A percentile compares a stretch with the other conserved stretches of the same genome.
Evolutionary conservation across 1,140 invertebrate genomes (phyloP).

Genomic region (Prorops nasuta): DNA sequence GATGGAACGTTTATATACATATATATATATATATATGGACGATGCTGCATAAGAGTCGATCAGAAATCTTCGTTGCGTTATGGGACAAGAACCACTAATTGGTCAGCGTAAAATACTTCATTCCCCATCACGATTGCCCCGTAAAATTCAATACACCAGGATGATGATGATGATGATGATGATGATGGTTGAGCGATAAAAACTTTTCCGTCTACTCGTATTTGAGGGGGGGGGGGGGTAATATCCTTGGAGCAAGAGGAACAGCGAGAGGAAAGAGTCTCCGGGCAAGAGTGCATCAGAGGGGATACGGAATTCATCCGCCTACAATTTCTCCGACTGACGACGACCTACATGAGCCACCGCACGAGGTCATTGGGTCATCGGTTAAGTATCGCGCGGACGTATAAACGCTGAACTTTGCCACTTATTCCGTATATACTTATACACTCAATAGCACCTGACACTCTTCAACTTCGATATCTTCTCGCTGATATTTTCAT

Average conservation of each 20-base stretch:
- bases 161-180: too few relatives aligned
- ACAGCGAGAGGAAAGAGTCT: background rate
- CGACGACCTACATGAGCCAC: slow-evolving; percentile 41
- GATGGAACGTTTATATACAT: slow-evolving; percentile 2
- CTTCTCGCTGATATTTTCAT: too few relatives aligned
- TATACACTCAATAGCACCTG: too few relatives aligned
- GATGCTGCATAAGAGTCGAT: slow-evolving; percentile 10
- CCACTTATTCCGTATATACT: too few relatives aligned
- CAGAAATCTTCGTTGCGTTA: background rate
- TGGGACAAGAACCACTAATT: slow-evolving; percentile 11
- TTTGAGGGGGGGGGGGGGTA: background rate
- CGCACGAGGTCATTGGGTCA: slow-evolving; percentile 42
- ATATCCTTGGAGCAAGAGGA: background rate
- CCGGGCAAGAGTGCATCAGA: too few relatives aligned
- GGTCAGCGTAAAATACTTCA: slow-evolving; percentile 12
- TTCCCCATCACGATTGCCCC: slow-evolving; percentile 1
- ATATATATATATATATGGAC: too few relatives aligned
- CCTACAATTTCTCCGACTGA: slow-evolving; percentile 39
- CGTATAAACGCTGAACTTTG: too few relatives aligned
- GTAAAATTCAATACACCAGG: too few relatives aligned
- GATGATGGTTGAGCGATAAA: too few relatives aligned
- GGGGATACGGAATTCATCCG: slow-evolving; percentile 22
- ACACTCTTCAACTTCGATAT: too few relatives aligned
- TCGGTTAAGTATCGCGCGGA: slow-evolving; percentile 16
- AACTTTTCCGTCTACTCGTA: too few relatives aligned